Percentiles rank a stretch among this genome's conserved stretches.
phyloP scores from a whole-genome alignment of 2,797 vertebrate genomes.

The Rallus crepitans region DNA sequence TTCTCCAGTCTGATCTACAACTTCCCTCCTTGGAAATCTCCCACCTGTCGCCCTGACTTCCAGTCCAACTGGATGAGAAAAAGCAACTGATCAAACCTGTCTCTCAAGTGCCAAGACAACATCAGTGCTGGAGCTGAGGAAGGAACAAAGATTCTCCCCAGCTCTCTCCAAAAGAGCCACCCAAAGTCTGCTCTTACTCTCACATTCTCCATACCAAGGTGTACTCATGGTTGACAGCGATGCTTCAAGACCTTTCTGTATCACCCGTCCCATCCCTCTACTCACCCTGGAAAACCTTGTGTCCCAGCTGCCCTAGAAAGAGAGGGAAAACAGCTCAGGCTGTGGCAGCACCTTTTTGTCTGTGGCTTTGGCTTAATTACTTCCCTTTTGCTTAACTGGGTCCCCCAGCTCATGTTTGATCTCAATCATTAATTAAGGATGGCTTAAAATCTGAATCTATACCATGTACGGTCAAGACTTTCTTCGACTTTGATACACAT shows the following conservation, averaged over 20 bases:
- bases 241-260: background rate
- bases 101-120: background rate
- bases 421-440: conserved; percentile 7
- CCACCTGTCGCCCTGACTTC: background rate
- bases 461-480: background rate
- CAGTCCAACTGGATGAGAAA: background rate
- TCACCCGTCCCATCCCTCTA: background rate
- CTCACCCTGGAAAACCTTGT: background rate
- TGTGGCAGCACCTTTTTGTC: background rate
- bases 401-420: background rate
- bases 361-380: background rate
- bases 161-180: background rate
- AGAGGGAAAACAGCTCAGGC: background rate
- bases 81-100: background rate
- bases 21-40: background rate
- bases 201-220: rapidly evolving
- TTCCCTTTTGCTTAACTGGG: background rate
- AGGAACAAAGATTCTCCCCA: background rate
- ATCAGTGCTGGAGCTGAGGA: background rate
- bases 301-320: background rate
- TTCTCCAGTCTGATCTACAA: background rate
- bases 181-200: background rate
- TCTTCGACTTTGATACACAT: background rate
- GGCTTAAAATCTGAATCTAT: background rate
- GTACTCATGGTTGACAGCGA: background rate